Percentiles rank a stretch among this genome's conserved stretches.
phyloP scores from a whole-genome alignment of 2,888 invertebrate genomes.

The Plebejus anna region DNA sequence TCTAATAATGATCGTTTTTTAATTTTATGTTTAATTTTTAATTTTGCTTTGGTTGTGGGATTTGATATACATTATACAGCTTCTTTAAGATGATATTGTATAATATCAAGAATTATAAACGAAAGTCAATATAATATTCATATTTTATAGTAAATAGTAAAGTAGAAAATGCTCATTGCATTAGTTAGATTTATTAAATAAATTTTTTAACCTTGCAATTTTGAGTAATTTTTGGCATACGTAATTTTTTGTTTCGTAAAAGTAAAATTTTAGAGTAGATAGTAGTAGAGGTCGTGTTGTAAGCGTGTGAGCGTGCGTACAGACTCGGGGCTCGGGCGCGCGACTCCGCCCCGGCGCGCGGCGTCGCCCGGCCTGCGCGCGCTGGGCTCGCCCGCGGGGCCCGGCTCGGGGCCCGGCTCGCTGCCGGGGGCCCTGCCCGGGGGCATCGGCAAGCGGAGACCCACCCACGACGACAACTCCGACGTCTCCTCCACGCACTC shows the following conservation, averaged over 20 bases:
- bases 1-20: background rate
- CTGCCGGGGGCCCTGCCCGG: slow-evolving; percentile 89
- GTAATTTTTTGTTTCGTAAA: background rate
- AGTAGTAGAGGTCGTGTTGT: slow-evolving; percentile 23
- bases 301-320: slow-evolving; percentile 46
- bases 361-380: slow-evolving; percentile 92
- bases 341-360: slow-evolving; percentile 92
- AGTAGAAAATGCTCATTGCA: background rate
- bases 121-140: background rate
- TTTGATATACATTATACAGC: background rate
- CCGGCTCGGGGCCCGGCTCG: slow-evolving; percentile 82
- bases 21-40: background rate
- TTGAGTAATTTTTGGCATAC: background rate
- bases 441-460: slow-evolving; percentile 87
- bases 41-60: background rate
- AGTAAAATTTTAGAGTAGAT: background rate
- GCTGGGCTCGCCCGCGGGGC: slow-evolving; percentile 83
- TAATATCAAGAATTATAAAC: background rate
- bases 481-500: slow-evolving; percentile 91
- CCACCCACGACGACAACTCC: slow-evolving; percentile 89
- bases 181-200: background rate
- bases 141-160: background rate
- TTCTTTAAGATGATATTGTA: background rate
- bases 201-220: background rate
- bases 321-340: slow-evolving; percentile 92